Evolutionary conservation across 2,797 vertebrate genomes (phyloP), one percentile per base, ranked within the genome.

Genomic region (Acestrorhynchus altus): DNA sequence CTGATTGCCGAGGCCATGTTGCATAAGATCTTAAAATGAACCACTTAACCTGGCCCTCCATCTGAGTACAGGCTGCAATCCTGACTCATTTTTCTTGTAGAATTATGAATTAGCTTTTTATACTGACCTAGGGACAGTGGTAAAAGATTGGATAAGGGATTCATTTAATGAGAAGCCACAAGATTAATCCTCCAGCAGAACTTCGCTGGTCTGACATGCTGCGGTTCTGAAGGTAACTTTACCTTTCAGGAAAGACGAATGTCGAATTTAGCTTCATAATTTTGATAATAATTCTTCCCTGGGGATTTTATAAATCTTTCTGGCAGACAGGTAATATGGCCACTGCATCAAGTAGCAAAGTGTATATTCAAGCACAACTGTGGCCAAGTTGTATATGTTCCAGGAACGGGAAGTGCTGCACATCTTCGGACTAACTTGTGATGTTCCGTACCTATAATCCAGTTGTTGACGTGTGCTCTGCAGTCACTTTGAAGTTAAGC

Each of bases 401-500:
- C 8, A 49, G 61, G 74, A 79, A 82, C 65, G 71, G 78, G 78
- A 86, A 88, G 88, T 69, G 49, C 82, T 68, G 68, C 72, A 81
- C 80, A 81, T 88, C 78, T 83, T 80, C 85, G 84, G 72, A 80
- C 74, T 65, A 84, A 61, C 64, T 80, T 86, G 81, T 87, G 85
- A 35, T 70, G 77, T 89, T 82, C 82, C 72, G 66, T 73, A 78
- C 63, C 77, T 83, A 81, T 92, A 92, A 93, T 93, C 91, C 89
- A 82, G 87, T 89, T 91, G 90, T 91, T 89, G 90, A 91, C 84
- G 68, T 82, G 80, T 77, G 87, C 83, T 86, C 86, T 81, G 76
- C 63, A 88, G 88, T 88, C 82, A 87, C 91, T 93, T 90, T 90
- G 84, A 88, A 87, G 87, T 89, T 86, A 85, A 91, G 91, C 87